A percentile compares a stretch with the other conserved stretches of the same genome.
These are phyloP conservation scores for Patiria pectinifera DNA, from an alignment of 53 echinoderm and acorn worm species.

Conservation along the genomic window DNA sequence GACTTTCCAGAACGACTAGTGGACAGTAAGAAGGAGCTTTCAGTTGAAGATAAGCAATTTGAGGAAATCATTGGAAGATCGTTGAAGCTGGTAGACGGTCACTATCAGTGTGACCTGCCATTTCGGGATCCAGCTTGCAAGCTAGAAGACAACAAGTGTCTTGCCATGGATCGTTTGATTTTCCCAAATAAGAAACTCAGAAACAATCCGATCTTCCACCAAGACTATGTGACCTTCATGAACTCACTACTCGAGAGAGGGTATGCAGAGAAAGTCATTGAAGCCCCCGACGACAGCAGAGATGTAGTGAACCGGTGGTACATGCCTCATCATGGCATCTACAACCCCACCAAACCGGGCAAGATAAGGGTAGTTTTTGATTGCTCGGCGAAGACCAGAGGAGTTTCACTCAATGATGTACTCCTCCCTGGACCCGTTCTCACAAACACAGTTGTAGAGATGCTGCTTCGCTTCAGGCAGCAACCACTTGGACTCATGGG, in stretches of 20 bases:
- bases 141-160: conserved; percentile 52
- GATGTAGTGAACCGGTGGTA: conserved; percentile 40
- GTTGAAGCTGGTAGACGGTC: conserved; percentile 56
- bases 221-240: conserved; percentile 57
- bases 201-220: conserved; percentile 51
- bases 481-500: conserved; percentile 45
- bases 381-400: no score
- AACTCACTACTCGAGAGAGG: conserved; percentile 61
- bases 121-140: conserved; percentile 57
- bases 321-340: conserved; percentile 67
- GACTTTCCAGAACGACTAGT: conserved; percentile 31
- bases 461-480: conserved; percentile 53
- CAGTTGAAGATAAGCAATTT: conserved; percentile 66
- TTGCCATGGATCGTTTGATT: conserved; percentile 53
- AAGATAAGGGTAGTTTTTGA: no score
- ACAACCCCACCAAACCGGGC: conserved; percentile 59
- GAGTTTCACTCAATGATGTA: no score
- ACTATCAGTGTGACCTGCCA: conserved; percentile 69
- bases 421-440: no score
- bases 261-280: conserved; percentile 59
- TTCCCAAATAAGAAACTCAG: conserved; percentile 56
- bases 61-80: conserved; percentile 50
- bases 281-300: neutral
- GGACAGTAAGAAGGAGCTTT: conserved; percentile 47
- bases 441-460: conserved; percentile 54